Evolutionary conservation across 2,113 vertebrate species (phyloP).

Genomic region (Catharus fuscescens): DNA sequence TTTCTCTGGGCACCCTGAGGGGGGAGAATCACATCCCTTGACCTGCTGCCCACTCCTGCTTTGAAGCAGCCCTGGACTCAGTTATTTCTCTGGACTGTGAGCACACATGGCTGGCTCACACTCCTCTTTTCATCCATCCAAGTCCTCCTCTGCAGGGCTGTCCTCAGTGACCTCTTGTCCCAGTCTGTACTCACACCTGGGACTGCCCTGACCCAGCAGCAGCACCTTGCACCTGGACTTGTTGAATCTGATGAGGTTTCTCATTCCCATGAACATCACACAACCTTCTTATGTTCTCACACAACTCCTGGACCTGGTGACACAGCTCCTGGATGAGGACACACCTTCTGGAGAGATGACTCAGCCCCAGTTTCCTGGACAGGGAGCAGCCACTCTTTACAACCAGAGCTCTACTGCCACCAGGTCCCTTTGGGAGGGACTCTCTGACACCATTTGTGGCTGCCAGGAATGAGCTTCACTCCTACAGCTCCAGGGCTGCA

Average conservation of each 20-base stretch:
- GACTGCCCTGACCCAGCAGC: not conserved
- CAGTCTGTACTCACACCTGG: not conserved
- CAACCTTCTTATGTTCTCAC: accelerated
- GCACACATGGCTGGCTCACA: not conserved
- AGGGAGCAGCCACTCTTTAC: not conserved
- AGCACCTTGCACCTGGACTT: not conserved
- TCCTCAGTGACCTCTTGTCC: not conserved
- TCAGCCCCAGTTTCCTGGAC: not conserved
- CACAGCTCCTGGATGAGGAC: not conserved
- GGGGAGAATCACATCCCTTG: not conserved
- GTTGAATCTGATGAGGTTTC: not conserved
- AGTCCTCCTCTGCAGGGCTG: not conserved
- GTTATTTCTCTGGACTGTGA: not conserved
- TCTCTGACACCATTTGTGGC: not conserved
- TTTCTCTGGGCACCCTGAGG: not conserved
- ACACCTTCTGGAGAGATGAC: not conserved
- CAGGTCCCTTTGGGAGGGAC: not conserved
- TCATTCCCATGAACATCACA: not conserved
- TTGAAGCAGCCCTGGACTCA: not conserved
- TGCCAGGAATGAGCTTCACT: not conserved
- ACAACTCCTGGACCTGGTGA: not conserved
- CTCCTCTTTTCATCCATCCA: not conserved
- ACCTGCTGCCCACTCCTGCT: not conserved
- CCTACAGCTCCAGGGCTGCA: not conserved
- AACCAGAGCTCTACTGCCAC: not conserved